A percentile compares a stretch with the other conserved stretches of the same genome.
phyloP scores from a whole-genome alignment of 2,797 vertebrate species.

The Rousettus madagascariensis region DNA sequence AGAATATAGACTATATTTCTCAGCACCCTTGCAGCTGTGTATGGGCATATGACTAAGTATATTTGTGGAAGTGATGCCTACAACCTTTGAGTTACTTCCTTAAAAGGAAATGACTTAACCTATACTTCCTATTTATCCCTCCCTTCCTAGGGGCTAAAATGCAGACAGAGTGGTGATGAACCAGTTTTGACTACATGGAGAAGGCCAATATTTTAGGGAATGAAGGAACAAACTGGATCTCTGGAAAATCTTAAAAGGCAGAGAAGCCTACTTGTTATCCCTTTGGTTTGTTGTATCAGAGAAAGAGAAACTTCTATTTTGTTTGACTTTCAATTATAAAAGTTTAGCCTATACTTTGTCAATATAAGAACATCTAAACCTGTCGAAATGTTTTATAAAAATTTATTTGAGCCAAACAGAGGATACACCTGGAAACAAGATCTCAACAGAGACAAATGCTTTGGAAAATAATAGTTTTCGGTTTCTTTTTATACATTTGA shows the following conservation, averaged over 20 bases:
- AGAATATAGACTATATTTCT: slow-evolving; percentile 4
- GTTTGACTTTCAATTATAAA: not conserved
- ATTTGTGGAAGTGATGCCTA: not conserved
- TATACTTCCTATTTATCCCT: not conserved
- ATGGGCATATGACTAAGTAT: not conserved
- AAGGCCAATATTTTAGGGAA: not conserved
- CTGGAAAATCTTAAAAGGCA: not conserved
- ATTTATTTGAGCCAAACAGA: no score
- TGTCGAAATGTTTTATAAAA: no score
- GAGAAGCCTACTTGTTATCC: not conserved
- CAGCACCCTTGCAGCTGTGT: not conserved
- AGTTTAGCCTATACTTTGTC: not conserved
- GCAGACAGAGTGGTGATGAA: not conserved
- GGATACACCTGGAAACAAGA: no score
- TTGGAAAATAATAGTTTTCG: no score
- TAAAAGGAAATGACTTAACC: not conserved
- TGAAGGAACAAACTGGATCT: not conserved
- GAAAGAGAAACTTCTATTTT: not conserved
- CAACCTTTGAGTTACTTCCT: slow-evolving; percentile 18
- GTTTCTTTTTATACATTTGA: no score
- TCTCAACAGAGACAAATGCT: no score
- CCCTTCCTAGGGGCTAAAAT: not conserved
- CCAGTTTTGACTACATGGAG: not conserved
- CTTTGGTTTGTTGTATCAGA: not conserved
- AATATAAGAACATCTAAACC: no score